Evolutionary conservation across 2,113 vertebrate genomes (phyloP), one percentile per base, ranked within the genome.

Genomic region (Thymallus thymallus): DNA sequence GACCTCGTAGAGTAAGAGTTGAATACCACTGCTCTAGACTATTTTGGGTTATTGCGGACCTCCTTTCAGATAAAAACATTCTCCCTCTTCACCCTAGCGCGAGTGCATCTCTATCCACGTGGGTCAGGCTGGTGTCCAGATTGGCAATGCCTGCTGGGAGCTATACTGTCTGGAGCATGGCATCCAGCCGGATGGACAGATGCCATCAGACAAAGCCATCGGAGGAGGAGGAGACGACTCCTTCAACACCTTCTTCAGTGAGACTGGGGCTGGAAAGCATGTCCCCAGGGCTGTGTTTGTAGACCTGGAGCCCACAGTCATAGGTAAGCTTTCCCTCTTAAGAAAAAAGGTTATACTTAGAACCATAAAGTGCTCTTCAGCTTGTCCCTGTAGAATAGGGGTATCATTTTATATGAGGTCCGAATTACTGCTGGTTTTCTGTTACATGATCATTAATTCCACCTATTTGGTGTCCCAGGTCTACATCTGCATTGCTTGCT

Each of bases 261-360:
- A 92, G 85, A 91, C 91, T 2, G 91, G 91, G 70, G 89, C 91
- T 20, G 91, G 90, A 65, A 92, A 92, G 18, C 90, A 91, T 2
- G 91, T 92, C n/a, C 91, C 91, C 72, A 91, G 91, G 6, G 91
- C 91, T n/a, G 91, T 92, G 18, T 92, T 92, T 78, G 91, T 92
- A 4, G 91, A 92, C 46, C 85, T 92, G 84, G 90, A 91, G 76
- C 91, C 91, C 63, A 92, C 91, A 12, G 91, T 92, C 51, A 92
- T 92, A 0, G 91, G 91, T 92, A 88, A 84, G 45, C 3, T 16
- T 4, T 18, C 26, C 1, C 22, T 51, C 48, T 16, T 18, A 51
- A 18, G 48, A 4, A 51, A 14, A 18, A 41, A 41, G 35, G 9
- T 41, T 51, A 51, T 51, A 16, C 48, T 12, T 51, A 51, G 48